A percentile compares a stretch with the other conserved stretches of the same genome.
Evolutionary conservation across 1,140 invertebrate genomes (phyloP).

Genomic region (Belonocnema kinseyi): DNA sequence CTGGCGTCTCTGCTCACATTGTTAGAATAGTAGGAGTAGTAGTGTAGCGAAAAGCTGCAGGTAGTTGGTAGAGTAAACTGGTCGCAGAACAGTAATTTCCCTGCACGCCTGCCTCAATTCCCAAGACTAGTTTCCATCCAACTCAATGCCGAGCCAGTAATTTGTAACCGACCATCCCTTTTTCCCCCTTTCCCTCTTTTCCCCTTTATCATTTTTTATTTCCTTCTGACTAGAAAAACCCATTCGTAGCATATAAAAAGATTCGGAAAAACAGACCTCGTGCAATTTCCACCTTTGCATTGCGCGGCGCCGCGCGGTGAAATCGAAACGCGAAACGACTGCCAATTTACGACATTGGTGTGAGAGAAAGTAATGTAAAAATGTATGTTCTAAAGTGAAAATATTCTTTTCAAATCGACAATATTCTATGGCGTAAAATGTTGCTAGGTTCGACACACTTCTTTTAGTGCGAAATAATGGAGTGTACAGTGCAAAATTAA

Average conservation of each 20-base stretch:
- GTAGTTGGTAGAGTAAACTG: background rate
- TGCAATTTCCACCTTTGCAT: no score
- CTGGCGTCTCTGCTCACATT: background rate
- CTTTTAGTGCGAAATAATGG: no score
- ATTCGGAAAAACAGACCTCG: background rate
- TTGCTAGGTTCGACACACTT: no score
- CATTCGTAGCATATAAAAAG: conserved; percentile 6
- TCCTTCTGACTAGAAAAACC: conserved; percentile 22
- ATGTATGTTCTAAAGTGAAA: no score
- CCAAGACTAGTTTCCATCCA: conserved; percentile 42
- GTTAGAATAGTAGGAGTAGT: conserved; percentile 7
- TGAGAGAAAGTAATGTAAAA: no score
- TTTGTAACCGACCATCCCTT: background rate
- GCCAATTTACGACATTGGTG: no score
- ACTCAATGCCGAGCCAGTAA: conserved; percentile 19
- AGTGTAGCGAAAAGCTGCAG: background rate
- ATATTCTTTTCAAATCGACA: no score
- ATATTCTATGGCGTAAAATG: no score
- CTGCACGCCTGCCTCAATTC: conserved; percentile 35
- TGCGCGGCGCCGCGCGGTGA: background rate
- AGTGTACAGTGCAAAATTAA: no score
- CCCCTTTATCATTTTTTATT: conserved; percentile 26
- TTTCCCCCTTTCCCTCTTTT: background rate
- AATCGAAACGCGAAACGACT: background rate
- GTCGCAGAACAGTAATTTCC: conserved; percentile 5